phyloP scores from a whole-genome alignment of 2,113 vertebrate genomes.

The Sceloporus tristichus region DNA sequence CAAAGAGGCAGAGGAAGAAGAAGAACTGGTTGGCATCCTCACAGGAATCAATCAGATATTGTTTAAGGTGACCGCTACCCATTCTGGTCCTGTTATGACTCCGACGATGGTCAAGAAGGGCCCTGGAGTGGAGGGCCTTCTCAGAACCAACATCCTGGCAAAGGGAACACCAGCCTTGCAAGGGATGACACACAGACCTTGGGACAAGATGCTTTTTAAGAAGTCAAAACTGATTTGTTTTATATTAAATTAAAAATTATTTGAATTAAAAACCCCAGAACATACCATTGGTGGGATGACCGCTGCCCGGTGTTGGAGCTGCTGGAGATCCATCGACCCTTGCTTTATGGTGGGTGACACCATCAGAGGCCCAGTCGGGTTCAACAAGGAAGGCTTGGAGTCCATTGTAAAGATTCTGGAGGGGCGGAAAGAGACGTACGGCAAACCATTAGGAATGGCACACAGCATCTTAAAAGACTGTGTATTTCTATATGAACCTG shows the following conservation, averaged over 20 bases:
- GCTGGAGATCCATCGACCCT: conserved; percentile 89
- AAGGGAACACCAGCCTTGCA: not conserved
- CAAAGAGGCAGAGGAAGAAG: not conserved
- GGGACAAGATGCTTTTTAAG: not conserved
- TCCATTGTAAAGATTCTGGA: conserved; percentile 89
- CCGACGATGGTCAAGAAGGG: not conserved
- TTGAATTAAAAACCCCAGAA: not conserved
- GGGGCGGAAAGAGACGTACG: not conserved
- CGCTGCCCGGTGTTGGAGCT: conserved; percentile 94
- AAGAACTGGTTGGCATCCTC: not conserved
- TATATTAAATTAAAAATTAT: too few species aligned
- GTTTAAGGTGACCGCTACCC: too few species aligned
- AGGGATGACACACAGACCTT: not conserved
- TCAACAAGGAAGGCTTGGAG: conserved; percentile 89
- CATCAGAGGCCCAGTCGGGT: conserved; percentile 85
- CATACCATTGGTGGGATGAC: conserved; percentile 95
- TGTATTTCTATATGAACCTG: too few species aligned
- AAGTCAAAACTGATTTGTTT: too few species aligned
- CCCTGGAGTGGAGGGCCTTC: not conserved
- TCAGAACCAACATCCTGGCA: too few species aligned
- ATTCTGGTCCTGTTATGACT: not conserved
- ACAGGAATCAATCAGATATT: too few species aligned
- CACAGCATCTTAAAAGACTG: too few species aligned
- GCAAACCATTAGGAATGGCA: too few species aligned
- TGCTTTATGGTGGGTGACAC: conserved; percentile 89